Base-by-base conservation (phyloP, 2,797 vertebrate genomes). In the Zenarchopterus dispar region DNA sequence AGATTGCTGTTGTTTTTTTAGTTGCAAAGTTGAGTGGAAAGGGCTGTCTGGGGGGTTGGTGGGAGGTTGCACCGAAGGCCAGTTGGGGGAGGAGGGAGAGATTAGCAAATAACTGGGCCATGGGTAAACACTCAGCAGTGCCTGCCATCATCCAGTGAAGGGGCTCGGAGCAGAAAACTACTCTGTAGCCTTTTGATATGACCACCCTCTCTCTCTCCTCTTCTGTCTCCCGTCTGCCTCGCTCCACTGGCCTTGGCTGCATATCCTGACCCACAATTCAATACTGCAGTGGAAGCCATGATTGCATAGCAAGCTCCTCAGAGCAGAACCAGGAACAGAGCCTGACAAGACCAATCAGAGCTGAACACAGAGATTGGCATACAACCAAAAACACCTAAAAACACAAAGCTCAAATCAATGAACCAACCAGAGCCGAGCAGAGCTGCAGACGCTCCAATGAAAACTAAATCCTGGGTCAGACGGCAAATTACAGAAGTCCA, bases 91-190 rank as follows among this genome's bases (percentile, higher is more conserved):
- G 80, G 78, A 74, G 77, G 51, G 51, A 22, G 72, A 76, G 90
- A 88, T 90, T 91, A 89, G 76, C 78, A 88, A 91, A 90, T 91
- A 92, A 89, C 89, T 91, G 89, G 91, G 91, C 87, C 89, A 92
- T 88, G 87, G 87, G 88, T 91, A 89, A 90, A 90, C 85, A 87
- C 84, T 78, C 79, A 77, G 78, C 74, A 62, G 70, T 77, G 72
- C 78, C 65, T 4, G 55, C 54, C 60, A 61, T 81, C 81, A 67
- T 84, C 87, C 89, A 90, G 82, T 88, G 78, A 84, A 71, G 79
- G 69, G 31, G 77, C 83, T 79, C 18, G 54, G 53, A 75, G 76
- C 74, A 87, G 74, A 82, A 83, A 85, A 85, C 79, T 84, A 77
- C 80, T 85, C 81, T 6, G 61, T 50, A 78, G 82, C 71, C 85